phyloP scores from a whole-genome alignment of 2,113 vertebrate genomes.

The Antigone vipio region DNA sequence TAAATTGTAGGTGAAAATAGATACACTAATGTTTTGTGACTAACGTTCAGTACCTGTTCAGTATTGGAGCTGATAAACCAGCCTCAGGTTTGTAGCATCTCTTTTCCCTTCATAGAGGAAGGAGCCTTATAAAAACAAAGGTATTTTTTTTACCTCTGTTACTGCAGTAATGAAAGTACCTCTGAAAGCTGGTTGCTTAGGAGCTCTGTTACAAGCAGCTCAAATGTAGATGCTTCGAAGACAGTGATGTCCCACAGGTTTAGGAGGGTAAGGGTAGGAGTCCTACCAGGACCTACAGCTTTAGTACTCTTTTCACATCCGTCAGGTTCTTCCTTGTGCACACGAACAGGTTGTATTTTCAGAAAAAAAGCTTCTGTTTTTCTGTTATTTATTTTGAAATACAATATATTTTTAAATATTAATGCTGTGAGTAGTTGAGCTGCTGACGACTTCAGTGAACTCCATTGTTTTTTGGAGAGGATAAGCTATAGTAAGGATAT shows the following conservation, averaged over 20 bases:
- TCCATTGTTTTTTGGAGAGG: background rate
- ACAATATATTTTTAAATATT: background rate
- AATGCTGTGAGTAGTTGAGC: background rate
- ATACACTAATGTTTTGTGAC: background rate
- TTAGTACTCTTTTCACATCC: background rate
- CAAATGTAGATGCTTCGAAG: background rate
- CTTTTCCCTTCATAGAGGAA: background rate
- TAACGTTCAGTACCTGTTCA: background rate
- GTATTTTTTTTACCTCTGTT: background rate
- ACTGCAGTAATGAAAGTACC: background rate
- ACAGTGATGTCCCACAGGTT: background rate
- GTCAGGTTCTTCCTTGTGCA: background rate
- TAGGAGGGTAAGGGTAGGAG: background rate
- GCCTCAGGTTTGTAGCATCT: background rate
- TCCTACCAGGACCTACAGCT: background rate
- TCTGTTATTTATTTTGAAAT: background rate
- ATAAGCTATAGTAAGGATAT: background rate
- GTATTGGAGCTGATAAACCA: background rate
- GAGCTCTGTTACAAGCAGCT: background rate
- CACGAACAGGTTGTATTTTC: background rate
- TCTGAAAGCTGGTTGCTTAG: background rate
- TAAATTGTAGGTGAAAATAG: background rate
- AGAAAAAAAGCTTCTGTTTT: background rate
- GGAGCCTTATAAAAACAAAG: background rate
- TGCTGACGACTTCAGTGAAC: background rate